Evolutionary conservation across 2,888 invertebrate genomes (phyloP).

Genomic region (Xestia c-nigrum): DNA sequence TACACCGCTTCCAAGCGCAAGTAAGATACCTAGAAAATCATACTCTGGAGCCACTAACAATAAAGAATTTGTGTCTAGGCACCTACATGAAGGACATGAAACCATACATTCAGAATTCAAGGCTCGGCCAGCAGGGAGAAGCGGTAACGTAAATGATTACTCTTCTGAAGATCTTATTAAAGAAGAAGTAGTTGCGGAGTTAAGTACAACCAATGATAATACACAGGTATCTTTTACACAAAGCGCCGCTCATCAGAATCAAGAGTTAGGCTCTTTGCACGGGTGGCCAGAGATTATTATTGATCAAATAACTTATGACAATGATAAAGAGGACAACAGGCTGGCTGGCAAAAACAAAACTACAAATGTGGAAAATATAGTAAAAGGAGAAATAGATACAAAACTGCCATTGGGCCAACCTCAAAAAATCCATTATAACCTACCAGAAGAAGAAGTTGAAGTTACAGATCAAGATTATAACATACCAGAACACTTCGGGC

Average conservation of each 20-base stretch:
- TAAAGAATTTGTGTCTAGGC: constrained; percentile 14
- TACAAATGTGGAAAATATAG: constrained; percentile 9
- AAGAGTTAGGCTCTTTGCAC: constrained; percentile 41
- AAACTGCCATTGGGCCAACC: not conserved
- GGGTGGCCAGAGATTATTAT: constrained; percentile 52
- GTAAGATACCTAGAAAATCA: constrained; percentile 23
- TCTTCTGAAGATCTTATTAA: constrained; percentile 35
- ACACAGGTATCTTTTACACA: constrained; percentile 17
- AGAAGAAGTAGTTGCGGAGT: constrained; percentile 27
- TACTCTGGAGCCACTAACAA: constrained; percentile 5
- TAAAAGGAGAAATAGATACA: constrained; percentile 25
- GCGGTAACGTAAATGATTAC: constrained; percentile 20
- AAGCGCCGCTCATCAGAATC: constrained; percentile 25
- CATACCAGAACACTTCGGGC: constrained; percentile 3
- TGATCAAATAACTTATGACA: constrained; percentile 53
- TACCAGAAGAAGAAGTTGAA: constrained; percentile 35
- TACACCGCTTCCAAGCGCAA: constrained; percentile 31
- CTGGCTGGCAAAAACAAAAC: constrained; percentile 5
- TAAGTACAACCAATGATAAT: constrained; percentile 10
- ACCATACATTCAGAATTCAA: constrained; percentile 28
- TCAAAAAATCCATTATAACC: constrained; percentile 23
- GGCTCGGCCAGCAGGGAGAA: constrained; percentile 13
- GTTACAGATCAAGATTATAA: not conserved
- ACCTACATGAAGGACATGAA: constrained; percentile 21
- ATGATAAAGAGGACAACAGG: constrained; percentile 21